phyloP scores from a whole-genome alignment of 2,113 vertebrate genomes.

The Corythoichthys intestinalis region DNA sequence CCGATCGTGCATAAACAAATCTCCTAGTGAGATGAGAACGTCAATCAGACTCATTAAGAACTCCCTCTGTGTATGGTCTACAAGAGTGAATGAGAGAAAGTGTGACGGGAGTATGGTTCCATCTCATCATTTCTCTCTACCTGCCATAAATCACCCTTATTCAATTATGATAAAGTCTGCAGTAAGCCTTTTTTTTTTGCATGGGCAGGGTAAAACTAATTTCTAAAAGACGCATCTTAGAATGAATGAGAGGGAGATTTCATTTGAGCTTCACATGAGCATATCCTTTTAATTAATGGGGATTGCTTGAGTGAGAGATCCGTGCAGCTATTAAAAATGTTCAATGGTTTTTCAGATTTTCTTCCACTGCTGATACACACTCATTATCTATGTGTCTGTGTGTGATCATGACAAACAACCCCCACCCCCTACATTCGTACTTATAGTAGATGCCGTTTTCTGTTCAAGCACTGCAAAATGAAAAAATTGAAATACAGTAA shows the following conservation, averaged over 20 bases:
- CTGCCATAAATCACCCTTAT: constrained; percentile 63
- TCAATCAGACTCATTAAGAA: constrained; percentile 42
- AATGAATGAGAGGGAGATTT: constrained; percentile 57
- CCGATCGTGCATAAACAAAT: constrained; percentile 26
- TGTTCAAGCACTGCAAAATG: neutral
- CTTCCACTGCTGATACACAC: constrained; percentile 29
- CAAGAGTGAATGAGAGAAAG: neutral
- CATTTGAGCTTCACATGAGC: constrained; percentile 46
- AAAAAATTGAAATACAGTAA: neutral
- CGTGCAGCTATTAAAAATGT: constrained; percentile 51
- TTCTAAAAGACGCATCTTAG: constrained; percentile 32
- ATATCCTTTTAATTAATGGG: constrained; percentile 64
- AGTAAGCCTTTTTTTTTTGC: constrained; percentile 20
- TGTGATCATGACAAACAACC: neutral
- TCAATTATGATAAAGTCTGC: constrained; percentile 64
- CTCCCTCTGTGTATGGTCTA: constrained; percentile 12
- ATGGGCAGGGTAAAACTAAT: constrained; percentile 35
- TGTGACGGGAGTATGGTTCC: neutral
- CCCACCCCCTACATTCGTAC: neutral
- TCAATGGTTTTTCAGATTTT: constrained; percentile 38
- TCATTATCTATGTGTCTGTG: constrained; percentile 1
- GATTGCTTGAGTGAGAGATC: constrained; percentile 25
- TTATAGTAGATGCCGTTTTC: neutral
- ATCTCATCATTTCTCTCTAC: constrained; percentile 47
- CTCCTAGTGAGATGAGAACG: constrained; percentile 31